These are phyloP conservation scores for Rhinichthys osculus DNA, from an alignment of 2,797 vertebrate species.

Conservation along the genomic window DNA sequence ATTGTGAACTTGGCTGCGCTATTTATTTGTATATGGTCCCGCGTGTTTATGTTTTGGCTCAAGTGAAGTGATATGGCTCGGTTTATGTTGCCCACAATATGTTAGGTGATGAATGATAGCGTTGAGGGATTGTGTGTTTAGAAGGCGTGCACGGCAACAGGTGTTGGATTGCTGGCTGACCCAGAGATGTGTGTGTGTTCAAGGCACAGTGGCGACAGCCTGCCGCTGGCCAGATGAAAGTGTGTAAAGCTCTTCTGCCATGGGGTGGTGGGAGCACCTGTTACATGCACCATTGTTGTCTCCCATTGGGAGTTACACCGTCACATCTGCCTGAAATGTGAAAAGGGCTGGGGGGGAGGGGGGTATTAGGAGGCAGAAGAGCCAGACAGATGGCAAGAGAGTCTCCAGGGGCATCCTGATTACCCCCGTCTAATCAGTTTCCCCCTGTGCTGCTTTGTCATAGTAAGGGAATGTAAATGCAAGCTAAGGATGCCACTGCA, in stretches of 20 bases:
- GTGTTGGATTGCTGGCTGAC: constrained; percentile 60
- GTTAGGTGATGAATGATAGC: constrained; percentile 46
- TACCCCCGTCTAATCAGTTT: constrained; percentile 60
- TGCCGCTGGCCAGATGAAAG: constrained; percentile 64
- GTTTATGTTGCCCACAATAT: constrained; percentile 52
- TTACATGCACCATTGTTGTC: constrained; percentile 62
- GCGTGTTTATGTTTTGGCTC: constrained; percentile 57
- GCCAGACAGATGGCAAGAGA: constrained; percentile 63
- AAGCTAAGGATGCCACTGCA: constrained; percentile 55
- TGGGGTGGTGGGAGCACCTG: constrained; percentile 62
- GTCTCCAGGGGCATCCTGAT: constrained; percentile 63
- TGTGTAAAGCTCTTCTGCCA: constrained; percentile 55
- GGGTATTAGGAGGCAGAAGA: constrained; percentile 62
- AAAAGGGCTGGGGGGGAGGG: constrained; percentile 39
- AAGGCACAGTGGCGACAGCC: constrained; percentile 54
- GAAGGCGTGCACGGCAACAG: constrained; percentile 60
- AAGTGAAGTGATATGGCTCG: constrained; percentile 58
- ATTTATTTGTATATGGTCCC: constrained; percentile 38
- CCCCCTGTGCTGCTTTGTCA: constrained; percentile 56
- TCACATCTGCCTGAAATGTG: constrained; percentile 68
- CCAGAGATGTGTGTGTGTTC: constrained; percentile 52
- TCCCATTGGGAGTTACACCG: constrained; percentile 64
- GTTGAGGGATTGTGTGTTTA: constrained; percentile 52
- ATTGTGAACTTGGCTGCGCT: constrained; percentile 28
- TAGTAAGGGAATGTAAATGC: constrained; percentile 64